phyloP scores from a whole-genome alignment of 2,113 vertebrate species.

The Serinus canaria region DNA sequence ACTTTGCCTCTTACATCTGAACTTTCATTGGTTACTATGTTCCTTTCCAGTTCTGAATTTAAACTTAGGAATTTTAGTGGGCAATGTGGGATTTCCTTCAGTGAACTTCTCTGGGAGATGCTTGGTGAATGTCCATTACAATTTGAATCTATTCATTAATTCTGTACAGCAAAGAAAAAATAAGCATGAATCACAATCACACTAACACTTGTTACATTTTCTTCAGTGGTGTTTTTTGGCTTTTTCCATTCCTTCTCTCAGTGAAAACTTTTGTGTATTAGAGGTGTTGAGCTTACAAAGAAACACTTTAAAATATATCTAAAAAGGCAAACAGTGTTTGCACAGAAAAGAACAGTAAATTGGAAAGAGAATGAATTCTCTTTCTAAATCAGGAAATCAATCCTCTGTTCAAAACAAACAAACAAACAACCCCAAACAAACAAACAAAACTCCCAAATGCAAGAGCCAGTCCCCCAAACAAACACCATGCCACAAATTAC shows the following conservation, averaged over 20 bases:
- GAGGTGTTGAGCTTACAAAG: background rate
- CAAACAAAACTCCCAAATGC: background rate
- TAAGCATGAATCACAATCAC: background rate
- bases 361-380: background rate
- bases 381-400: background rate
- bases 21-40: background rate
- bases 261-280: background rate
- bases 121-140: background rate
- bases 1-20: background rate
- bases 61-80: background rate
- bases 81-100: background rate
- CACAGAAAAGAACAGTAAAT: background rate
- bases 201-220: background rate
- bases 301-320: background rate
- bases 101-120: background rate
- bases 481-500: accelerated
- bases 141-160: background rate
- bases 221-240: background rate
- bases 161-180: background rate
- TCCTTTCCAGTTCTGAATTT: background rate
- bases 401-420: background rate
- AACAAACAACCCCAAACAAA: background rate
- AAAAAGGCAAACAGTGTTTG: background rate
- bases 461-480: background rate
- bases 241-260: background rate